Evolutionary conservation across 2,797 vertebrate species (phyloP), one percentile per base, ranked within the genome.

Genomic region (Astyanax mexicanus): DNA sequence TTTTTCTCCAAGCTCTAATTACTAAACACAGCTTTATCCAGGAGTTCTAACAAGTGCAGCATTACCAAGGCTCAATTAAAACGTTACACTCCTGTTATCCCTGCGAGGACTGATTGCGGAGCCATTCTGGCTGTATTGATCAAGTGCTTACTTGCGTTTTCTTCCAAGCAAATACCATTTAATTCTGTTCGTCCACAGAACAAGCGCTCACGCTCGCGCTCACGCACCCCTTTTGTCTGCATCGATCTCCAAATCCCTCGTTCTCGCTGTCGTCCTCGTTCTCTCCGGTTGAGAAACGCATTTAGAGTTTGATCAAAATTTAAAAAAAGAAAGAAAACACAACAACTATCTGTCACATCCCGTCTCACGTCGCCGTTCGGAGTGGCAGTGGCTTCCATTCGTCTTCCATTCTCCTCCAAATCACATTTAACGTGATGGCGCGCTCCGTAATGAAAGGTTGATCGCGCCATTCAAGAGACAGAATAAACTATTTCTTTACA

Each of bases 401-500:
- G 27, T 42, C 58, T 38, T 27, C 38, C 68, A 74, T 67, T 68
- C 51, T 54, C 8, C 61, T 19, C 70, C 69, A 69, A 77, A 80
- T 54, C 47, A 8, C 69, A 65, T 82, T 79, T 60, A 68, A 75
- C 72, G 68, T 55, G 57, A 69, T 61, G 61, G 69, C 71, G 64
- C 52, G 17, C 10, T 54, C 81, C 84, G 80, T 69, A 78, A 87
- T 88, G 82, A 84, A 89, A 89, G 84, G 87, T 89, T 88, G 86
- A 91, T 89, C 81, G 74, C 78, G 73, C 82, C 80, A 83, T 85
- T 88, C 84, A 83, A 72, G 80, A 77, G 65, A 79, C 82, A 88
- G 77, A 85, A 88, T 89, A 88, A 89, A 90, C 84, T 86, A 78
- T 88, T 89, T 85, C 83, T 88, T 89, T 85, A 72, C 84, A 87